Evolutionary conservation across 2,888 invertebrate species (phyloP).

Genomic region (Sarcophaga carnaria): DNA sequence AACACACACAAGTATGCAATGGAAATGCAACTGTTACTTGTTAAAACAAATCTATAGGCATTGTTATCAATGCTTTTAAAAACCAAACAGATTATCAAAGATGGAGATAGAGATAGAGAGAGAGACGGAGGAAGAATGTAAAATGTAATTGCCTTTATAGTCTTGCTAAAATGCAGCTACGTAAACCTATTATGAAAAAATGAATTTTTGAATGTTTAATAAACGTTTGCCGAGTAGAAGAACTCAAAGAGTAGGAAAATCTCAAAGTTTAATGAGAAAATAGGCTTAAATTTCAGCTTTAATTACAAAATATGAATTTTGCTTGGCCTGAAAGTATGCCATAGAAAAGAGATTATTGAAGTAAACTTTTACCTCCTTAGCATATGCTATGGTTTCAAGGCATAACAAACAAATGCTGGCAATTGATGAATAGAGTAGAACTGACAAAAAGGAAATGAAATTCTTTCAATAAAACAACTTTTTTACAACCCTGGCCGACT

Average conservation of each 20-base stretch:
- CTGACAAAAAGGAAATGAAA: too few relatives aligned
- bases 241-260: not conserved
- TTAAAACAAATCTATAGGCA: too few relatives aligned
- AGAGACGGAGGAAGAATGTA: not conserved
- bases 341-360: not conserved
- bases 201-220: not conserved
- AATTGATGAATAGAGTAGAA: not conserved
- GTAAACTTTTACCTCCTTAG: not conserved
- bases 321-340: not conserved
- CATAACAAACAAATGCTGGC: not conserved
- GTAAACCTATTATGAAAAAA: not conserved
- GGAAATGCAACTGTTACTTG: too few relatives aligned
- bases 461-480: too few relatives aligned
- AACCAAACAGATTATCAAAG: too few relatives aligned
- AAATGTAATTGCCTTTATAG: not conserved
- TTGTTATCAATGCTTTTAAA: too few relatives aligned
- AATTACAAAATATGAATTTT: not conserved
- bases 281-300: not conserved
- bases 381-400: not conserved
- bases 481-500: too few relatives aligned
- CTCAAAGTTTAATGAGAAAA: constrained; percentile 8
- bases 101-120: not conserved
- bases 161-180: not conserved
- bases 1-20: not conserved
- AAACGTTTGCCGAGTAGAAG: not conserved